Evolutionary conservation across 2,113 vertebrate species (phyloP).

Genomic region (Stigmatopora nigra): DNA sequence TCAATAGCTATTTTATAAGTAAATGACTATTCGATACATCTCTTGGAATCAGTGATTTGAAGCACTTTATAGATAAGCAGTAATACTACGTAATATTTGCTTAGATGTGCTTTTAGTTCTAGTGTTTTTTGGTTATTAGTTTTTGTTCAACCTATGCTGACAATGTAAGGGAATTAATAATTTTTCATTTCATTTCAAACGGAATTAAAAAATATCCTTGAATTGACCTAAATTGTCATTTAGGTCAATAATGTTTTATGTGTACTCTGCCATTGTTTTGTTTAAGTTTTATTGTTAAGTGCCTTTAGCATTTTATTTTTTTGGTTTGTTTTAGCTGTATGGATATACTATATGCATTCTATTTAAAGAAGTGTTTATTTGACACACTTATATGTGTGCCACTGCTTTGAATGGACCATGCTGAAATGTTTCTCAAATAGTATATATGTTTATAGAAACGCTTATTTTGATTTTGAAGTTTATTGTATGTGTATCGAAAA

Average conservation of each 20-base stretch:
- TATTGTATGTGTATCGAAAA: too few species aligned
- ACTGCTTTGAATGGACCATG: slow-evolving; percentile 18
- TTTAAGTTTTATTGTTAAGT: slow-evolving; percentile 35
- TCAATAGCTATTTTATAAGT: slow-evolving; percentile 16
- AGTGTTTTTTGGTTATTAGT: not conserved
- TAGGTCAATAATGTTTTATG: slow-evolving; percentile 5
- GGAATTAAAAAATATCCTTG: not conserved
- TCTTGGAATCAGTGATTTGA: slow-evolving; percentile 7
- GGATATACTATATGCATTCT: slow-evolving; percentile 15
- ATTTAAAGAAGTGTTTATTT: slow-evolving; percentile 30
- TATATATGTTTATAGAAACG: not conserved
- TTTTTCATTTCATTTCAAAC: too few species aligned
- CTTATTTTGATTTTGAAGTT: not conserved
- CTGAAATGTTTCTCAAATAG: slow-evolving; percentile 22
- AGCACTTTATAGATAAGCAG: slow-evolving; percentile 65
- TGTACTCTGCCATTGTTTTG: not conserved
- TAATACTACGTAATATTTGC: slow-evolving; percentile 26
- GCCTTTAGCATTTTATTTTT: slow-evolving; percentile 41
- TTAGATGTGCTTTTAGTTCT: slow-evolving; percentile 15
- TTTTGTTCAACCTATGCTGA: too few species aligned
- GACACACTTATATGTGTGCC: slow-evolving; percentile 14
- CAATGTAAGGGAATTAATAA: too few species aligned
- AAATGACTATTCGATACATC: not conserved
- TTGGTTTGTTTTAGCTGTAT: slow-evolving; percentile 40
- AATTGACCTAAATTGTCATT: slow-evolving; percentile 9